Evolutionary conservation across 2,888 invertebrate species (phyloP).

Genomic region (Pilophorus perplexus): DNA sequence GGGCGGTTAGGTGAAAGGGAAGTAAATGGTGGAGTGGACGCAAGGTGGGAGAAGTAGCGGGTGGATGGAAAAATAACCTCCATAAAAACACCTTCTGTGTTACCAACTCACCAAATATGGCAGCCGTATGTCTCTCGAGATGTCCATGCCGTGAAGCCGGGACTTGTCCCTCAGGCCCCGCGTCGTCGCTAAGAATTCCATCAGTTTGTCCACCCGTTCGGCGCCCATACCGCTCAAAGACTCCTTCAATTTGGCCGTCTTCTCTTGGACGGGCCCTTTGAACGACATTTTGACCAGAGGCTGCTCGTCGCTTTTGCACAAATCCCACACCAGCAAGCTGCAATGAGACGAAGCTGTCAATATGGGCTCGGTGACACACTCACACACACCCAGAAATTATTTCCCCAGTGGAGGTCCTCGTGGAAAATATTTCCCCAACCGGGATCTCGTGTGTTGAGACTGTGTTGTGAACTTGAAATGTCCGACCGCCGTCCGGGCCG

Average conservation of each 20-base stretch:
- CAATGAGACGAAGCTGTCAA: too few species aligned
- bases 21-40: too few species aligned
- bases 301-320: slow-evolving; percentile 56
- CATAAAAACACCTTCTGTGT: too few species aligned
- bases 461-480: too few species aligned
- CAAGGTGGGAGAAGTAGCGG: too few species aligned
- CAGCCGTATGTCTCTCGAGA: slow-evolving; percentile 26
- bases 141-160: slow-evolving; percentile 12
- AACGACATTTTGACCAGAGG: slow-evolving; percentile 54
- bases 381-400: background rate
- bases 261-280: background rate
- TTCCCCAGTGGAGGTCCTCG: background rate
- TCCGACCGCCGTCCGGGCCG: too few species aligned
- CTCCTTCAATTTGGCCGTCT: background rate
- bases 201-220: background rate
- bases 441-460: too few species aligned
- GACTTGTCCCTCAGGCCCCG: background rate
- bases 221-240: background rate
- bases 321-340: slow-evolving; percentile 58
- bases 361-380: background rate
- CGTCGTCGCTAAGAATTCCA: slow-evolving; percentile 12
- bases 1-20: too few species aligned
- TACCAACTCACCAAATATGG: slow-evolving; percentile 28
- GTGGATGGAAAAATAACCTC: background rate
- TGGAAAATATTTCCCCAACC: too few species aligned